phyloP scores from a whole-genome alignment of 2,888 invertebrate genomes.

The Phyllotreta striolata region DNA sequence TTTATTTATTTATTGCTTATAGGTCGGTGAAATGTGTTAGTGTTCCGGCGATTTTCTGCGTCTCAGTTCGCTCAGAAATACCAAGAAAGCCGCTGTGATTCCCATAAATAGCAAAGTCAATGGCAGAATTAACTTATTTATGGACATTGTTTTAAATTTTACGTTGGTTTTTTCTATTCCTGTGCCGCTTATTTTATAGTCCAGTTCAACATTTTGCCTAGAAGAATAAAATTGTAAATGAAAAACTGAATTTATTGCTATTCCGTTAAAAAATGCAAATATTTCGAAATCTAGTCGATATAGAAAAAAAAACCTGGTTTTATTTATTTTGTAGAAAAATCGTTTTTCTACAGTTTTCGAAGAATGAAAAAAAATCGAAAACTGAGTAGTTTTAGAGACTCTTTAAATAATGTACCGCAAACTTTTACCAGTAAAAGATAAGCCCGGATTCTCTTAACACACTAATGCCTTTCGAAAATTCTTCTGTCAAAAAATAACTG shows the following conservation, averaged over 20 bases:
- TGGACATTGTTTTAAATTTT: not conserved
- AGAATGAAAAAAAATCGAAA: too few relatives aligned
- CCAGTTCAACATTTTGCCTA: too few relatives aligned
- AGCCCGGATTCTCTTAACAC: conserved; percentile 17
- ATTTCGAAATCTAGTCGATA: too few relatives aligned
- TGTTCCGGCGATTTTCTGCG: not conserved
- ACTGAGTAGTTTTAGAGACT: too few relatives aligned
- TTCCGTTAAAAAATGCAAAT: not conserved
- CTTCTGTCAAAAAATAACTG: conserved; percentile 1
- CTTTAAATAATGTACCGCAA: too few relatives aligned
- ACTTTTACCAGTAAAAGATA: conserved; percentile 13
- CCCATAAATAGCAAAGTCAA: conserved; percentile 5
- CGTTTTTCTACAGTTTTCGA: too few relatives aligned
- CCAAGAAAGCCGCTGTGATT: not conserved
- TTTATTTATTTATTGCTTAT: not conserved
- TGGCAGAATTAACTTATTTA: not conserved
- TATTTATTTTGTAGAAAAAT: too few relatives aligned
- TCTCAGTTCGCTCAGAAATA: not conserved
- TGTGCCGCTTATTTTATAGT: too few relatives aligned
- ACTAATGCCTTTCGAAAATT: conserved; percentile 11
- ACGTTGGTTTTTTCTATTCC: not conserved
- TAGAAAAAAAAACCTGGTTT: too few relatives aligned
- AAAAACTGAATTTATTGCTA: too few relatives aligned
- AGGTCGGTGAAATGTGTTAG: not conserved
- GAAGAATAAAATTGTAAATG: too few relatives aligned